phyloP scores from a whole-genome alignment of 2,888 invertebrate species.

The Theodoxus fluviatilis region DNA sequence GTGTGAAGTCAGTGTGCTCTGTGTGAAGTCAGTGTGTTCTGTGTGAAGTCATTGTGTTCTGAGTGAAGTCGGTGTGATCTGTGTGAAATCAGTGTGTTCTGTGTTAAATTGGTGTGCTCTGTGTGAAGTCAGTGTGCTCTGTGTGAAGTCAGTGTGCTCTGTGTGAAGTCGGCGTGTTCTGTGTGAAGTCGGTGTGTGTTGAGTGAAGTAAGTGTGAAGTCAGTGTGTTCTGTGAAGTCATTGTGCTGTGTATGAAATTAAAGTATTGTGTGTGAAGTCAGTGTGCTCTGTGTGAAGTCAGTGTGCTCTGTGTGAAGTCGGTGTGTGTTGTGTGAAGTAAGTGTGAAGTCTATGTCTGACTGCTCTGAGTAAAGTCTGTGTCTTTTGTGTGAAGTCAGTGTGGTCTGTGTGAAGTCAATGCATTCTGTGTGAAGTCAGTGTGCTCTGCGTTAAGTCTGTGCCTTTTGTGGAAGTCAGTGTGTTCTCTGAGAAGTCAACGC shows the following conservation, averaged over 20 bases:
- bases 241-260: background rate
- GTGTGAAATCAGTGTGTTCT: background rate
- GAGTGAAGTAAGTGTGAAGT: constrained; percentile 49
- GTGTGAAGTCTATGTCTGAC: no score
- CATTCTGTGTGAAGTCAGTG: background rate
- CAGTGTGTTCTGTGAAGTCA: background rate
- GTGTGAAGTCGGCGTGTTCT: background rate
- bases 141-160: background rate
- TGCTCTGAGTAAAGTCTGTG: background rate
- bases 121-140: constrained; percentile 33
- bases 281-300: background rate
- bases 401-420: constrained; percentile 33
- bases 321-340: background rate
- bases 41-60: background rate
- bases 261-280: constrained; percentile 32
- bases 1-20: constrained; percentile 33
- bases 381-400: background rate
- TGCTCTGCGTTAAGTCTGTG: background rate
- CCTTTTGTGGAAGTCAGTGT: no score
- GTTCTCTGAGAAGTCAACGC: background rate
- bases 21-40: background rate
- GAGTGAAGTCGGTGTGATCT: constrained; percentile 32
- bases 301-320: background rate
- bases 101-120: background rate
- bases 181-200: no score